These are phyloP conservation scores for Hyposmocoma kahamanoa DNA, from an alignment of 1,140 invertebrate species.

Conservation along the genomic window DNA sequence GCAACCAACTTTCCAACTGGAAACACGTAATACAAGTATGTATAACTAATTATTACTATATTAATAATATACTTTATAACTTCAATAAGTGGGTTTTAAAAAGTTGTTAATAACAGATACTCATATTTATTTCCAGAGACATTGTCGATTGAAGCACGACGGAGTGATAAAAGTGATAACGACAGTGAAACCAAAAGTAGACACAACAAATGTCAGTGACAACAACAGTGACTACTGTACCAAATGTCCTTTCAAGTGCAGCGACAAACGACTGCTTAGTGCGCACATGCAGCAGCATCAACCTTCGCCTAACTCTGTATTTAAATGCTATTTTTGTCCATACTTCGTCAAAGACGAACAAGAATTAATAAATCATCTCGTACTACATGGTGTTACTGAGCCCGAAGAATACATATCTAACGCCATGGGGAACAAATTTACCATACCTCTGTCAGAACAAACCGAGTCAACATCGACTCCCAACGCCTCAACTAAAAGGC, in stretches of 20 bases:
- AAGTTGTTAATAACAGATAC: too few relatives aligned
- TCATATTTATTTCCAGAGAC: conserved; percentile 76
- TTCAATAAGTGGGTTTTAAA: too few relatives aligned
- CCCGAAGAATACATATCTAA: conserved; percentile 65
- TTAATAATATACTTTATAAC: too few relatives aligned
- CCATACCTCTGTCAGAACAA: conserved; percentile 44
- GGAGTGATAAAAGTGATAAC: conserved; percentile 80
- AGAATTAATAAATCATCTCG: conserved; percentile 63
- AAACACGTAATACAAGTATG: conserved; percentile 88
- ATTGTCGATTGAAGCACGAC: conserved; percentile 82
- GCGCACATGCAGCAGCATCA: conserved; percentile 84
- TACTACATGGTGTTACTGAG: conserved; percentile 59
- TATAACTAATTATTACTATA: too few relatives aligned
- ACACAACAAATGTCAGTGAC: conserved; percentile 34
- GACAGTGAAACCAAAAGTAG: conserved; percentile 62
- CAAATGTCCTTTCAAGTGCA: conserved; percentile 84
- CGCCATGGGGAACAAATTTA: conserved; percentile 55
- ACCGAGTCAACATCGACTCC: neutral
- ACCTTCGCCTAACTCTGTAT: conserved; percentile 79
- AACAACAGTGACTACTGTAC: conserved; percentile 73
- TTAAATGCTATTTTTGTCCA: conserved; percentile 88
- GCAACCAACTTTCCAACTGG: conserved; percentile 85
- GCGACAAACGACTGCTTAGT: conserved; percentile 78
- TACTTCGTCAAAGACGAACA: conserved; percentile 80
- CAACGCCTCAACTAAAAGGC: conserved; percentile 69